Conservation (phyloP, 2,888 invertebrate genomes). For the Calliopum simillimum region DNA sequence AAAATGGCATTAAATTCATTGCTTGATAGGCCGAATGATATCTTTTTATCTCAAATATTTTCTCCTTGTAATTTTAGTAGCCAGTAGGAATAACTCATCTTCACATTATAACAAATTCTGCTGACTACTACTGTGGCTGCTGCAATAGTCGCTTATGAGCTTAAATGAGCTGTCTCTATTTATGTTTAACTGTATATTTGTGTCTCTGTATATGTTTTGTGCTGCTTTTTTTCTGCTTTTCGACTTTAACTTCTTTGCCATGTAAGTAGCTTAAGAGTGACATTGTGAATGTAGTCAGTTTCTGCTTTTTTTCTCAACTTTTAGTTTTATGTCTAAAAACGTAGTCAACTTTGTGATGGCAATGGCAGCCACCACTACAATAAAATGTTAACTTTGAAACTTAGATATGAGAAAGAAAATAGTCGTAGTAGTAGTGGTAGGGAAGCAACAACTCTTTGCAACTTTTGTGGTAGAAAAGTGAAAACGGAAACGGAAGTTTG, state of each 20-base stretch:
- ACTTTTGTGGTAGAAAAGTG: not conserved
- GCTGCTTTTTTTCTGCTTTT: too few species aligned
- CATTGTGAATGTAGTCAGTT: too few species aligned
- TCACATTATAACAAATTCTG: slow-evolving; percentile 30
- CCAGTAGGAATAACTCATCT: slow-evolving; percentile 1
- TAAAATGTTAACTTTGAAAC: not conserved
- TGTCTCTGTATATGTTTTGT: not conserved
- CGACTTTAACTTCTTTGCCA: too few species aligned
- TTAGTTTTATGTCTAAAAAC: not conserved
- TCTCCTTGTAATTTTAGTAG: not conserved
- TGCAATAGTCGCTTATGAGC: slow-evolving; percentile 7
- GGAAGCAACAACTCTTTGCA: not conserved
- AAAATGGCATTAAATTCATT: too few species aligned
- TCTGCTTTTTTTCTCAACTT: not conserved
- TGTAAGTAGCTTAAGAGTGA: too few species aligned
- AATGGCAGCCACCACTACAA: not conserved
- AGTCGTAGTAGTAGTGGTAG: too few species aligned
- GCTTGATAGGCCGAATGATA: too few species aligned
- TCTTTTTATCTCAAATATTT: not conserved
- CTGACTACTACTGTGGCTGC: slow-evolving; percentile 15
- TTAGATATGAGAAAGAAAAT: not conserved
- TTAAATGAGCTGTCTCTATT: not conserved
- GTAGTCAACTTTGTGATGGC: not conserved
- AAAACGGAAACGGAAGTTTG: not conserved
- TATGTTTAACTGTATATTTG: not conserved